Conservation (phyloP, 1,140 invertebrate genomes). For the Zelostemma sp. region DNA sequence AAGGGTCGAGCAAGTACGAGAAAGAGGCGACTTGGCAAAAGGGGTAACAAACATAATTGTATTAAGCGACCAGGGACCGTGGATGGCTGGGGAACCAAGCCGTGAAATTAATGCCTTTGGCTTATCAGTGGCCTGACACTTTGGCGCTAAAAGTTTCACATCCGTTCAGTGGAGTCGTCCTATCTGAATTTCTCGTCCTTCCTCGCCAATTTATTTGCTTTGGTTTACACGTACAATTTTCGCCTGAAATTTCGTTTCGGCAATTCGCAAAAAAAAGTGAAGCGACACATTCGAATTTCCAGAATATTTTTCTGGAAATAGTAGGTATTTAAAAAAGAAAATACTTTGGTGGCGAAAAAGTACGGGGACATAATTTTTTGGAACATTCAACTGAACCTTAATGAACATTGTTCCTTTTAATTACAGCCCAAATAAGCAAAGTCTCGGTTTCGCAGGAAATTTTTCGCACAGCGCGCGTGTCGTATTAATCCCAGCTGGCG, state of each 20-base stretch:
- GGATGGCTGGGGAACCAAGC: conserved; percentile 49
- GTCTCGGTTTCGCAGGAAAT: conserved; percentile 18
- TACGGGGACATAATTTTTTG: no score
- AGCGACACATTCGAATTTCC: no score
- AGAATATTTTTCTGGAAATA: no score
- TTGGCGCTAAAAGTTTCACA: conserved; percentile 60
- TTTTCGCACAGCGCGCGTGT: conserved; percentile 39
- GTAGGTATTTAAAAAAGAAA: no score
- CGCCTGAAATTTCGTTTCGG: no score
- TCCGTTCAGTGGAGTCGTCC: conserved; percentile 49
- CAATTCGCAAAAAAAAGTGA: no score
- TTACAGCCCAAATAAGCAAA: neutral
- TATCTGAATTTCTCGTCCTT: no score
- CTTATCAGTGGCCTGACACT: conserved; percentile 67
- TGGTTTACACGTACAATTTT: no score
- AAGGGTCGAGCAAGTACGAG: conserved; percentile 15
- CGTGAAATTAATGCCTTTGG: conserved; percentile 68
- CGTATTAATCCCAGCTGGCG: conserved; percentile 49
- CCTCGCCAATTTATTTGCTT: no score
- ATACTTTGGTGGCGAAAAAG: no score
- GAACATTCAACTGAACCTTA: no score
- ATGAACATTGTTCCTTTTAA: neutral
- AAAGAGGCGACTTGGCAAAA: conserved; percentile 55
- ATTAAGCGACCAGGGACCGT: conserved; percentile 61
- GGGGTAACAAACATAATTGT: conserved; percentile 69